Evolutionary conservation across 2,888 invertebrate species (phyloP).

Genomic region (Argynnis bischoffii): DNA sequence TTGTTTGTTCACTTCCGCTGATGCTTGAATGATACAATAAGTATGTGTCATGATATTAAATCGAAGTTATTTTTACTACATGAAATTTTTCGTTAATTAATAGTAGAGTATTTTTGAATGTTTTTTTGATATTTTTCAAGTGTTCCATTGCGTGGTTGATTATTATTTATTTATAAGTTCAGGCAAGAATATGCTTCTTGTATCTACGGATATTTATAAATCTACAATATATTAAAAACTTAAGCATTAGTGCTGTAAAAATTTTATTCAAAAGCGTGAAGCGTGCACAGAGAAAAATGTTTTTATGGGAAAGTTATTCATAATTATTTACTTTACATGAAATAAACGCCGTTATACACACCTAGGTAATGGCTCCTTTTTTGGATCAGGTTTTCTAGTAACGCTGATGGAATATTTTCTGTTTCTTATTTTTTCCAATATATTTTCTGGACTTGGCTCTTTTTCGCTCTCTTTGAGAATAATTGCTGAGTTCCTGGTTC

Average conservation of each 20-base stretch:
- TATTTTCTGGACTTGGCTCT: slow-evolving; percentile 77
- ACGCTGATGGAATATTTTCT: slow-evolving; percentile 78
- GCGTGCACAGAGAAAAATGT: slow-evolving; percentile 77
- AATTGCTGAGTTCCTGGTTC: slow-evolving; percentile 76
- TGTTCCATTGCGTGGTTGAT: slow-evolving; percentile 29
- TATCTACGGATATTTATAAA: slow-evolving; percentile 48
- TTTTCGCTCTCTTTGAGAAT: slow-evolving; percentile 78
- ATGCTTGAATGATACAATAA: slow-evolving; percentile 33
- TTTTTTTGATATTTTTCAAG: slow-evolving; percentile 34
- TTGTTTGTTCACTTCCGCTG: slow-evolving; percentile 20
- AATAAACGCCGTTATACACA: slow-evolving; percentile 67
- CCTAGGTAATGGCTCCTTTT: slow-evolving; percentile 72
- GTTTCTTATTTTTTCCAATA: slow-evolving; percentile 77
- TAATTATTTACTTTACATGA: slow-evolving; percentile 69
- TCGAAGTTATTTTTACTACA: slow-evolving; percentile 37
- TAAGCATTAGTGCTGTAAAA: slow-evolving; percentile 77
- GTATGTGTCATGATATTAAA: slow-evolving; percentile 35
- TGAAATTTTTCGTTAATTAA: slow-evolving; percentile 39
- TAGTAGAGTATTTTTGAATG: slow-evolving; percentile 27
- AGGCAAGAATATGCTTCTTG: slow-evolving; percentile 21
- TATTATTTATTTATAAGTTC: slow-evolving; percentile 26
- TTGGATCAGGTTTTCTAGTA: slow-evolving; percentile 71
- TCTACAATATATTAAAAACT: slow-evolving; percentile 57
- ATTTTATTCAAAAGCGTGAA: slow-evolving; percentile 76
- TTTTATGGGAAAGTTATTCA: slow-evolving; percentile 73